phyloP scores from a whole-genome alignment of 2,113 vertebrate genomes.

The Andinoacara biseriatus region DNA sequence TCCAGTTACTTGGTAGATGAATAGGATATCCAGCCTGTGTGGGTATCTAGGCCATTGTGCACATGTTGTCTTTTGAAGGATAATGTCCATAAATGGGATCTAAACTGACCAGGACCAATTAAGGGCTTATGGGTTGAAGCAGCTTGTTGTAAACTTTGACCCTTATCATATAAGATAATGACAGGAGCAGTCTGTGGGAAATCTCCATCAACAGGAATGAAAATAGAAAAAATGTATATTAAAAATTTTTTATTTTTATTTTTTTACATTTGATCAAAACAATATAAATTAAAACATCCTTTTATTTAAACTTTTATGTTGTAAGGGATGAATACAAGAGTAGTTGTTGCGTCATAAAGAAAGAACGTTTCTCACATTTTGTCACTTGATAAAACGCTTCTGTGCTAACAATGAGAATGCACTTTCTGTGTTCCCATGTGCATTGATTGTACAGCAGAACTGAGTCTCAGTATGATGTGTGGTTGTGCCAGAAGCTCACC shows the following conservation, averaged over 20 bases:
- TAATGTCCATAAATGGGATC: constrained; percentile 70
- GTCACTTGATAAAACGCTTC: background rate
- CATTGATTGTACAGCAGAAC: background rate
- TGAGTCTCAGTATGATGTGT: constrained; percentile 12
- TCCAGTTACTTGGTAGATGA: constrained; percentile 64
- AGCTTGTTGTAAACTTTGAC: constrained; percentile 54
- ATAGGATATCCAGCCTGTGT: constrained; percentile 47
- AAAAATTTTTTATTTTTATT: background rate
- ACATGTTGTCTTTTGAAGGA: constrained; percentile 66
- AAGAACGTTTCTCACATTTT: background rate
- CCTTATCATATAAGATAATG: constrained; percentile 34
- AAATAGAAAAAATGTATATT: background rate
- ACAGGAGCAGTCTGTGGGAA: background rate
- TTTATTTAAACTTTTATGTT: background rate
- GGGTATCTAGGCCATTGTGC: constrained; percentile 63
- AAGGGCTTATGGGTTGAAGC: constrained; percentile 60
- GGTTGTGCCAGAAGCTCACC: constrained; percentile 28
- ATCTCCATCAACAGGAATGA: background rate
- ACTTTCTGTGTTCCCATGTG: background rate
- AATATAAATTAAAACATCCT: too few species aligned
- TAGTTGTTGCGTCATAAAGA: background rate
- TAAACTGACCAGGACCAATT: constrained; percentile 71
- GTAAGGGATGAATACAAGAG: background rate
- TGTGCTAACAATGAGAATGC: background rate
- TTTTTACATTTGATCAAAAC: too few species aligned